Evolutionary conservation across 2,888 invertebrate genomes (phyloP).

Genomic region (Pelosia muscerda): DNA sequence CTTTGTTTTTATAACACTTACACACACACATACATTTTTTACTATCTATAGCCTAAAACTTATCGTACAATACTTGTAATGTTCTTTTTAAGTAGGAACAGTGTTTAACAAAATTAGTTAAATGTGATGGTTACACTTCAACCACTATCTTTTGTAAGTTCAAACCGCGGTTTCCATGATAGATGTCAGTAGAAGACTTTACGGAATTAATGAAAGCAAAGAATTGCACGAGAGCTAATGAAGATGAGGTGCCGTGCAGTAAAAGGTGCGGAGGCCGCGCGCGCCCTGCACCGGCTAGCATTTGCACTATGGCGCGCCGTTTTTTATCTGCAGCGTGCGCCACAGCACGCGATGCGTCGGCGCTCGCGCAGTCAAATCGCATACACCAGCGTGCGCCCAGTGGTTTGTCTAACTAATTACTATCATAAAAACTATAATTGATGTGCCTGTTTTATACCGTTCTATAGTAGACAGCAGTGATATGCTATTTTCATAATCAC

Average conservation of each 20-base stretch:
- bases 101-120: background rate
- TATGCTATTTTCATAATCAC: background rate
- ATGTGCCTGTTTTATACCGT: slow-evolving; percentile 25
- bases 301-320: slow-evolving; percentile 92
- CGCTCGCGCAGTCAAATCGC: slow-evolving; percentile 63
- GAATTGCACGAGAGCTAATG: slow-evolving; percentile 35
- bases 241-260: slow-evolving; percentile 70
- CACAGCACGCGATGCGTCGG: slow-evolving; percentile 47
- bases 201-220: slow-evolving; percentile 35
- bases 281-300: slow-evolving; percentile 90
- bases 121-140: background rate
- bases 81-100: background rate
- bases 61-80: background rate
- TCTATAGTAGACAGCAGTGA: background rate
- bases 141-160: too few species aligned
- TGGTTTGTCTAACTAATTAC: slow-evolving; percentile 62
- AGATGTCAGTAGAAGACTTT: slow-evolving; percentile 30
- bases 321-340: slow-evolving; percentile 88
- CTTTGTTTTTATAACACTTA: slow-evolving; percentile 43
- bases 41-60: slow-evolving; percentile 18
- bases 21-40: slow-evolving; percentile 33
- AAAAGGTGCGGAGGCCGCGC: slow-evolving; percentile 83
- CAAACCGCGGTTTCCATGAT: background rate
- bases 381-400: slow-evolving; percentile 42
- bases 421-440: slow-evolving; percentile 27